Evolutionary conservation across 2,888 invertebrate genomes (phyloP).

Genomic region (Amphipoea oculea): DNA sequence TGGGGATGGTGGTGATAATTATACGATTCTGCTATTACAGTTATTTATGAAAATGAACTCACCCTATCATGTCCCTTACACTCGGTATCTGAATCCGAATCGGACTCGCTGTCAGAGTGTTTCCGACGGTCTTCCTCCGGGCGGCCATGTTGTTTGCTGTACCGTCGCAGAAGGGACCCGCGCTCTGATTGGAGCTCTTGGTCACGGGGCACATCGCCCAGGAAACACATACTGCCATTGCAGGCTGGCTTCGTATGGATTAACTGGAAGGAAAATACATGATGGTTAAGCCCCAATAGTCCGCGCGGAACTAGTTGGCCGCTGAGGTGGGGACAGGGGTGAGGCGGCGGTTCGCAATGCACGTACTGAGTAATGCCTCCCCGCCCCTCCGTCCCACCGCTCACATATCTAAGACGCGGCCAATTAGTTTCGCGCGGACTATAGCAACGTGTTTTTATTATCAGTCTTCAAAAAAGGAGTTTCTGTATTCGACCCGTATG

Average conservation of each 20-base stretch:
- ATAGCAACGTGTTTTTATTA: no score
- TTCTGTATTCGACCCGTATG: no score
- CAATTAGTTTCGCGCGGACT: no score
- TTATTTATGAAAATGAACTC: slow-evolving; percentile 62
- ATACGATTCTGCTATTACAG: not conserved
- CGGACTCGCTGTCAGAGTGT: slow-evolving; percentile 85
- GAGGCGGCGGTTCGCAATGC: no score
- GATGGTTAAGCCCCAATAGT: not conserved
- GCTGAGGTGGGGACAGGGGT: no score
- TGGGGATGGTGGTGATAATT: not conserved
- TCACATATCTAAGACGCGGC: no score
- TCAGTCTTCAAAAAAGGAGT: no score
- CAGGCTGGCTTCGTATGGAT: slow-evolving; percentile 82
- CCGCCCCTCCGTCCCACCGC: no score
- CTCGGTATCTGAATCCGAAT: slow-evolving; percentile 91
- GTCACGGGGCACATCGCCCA: slow-evolving; percentile 73
- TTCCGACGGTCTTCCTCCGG: slow-evolving; percentile 85
- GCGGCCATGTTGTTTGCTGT: slow-evolving; percentile 88
- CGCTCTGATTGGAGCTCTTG: slow-evolving; percentile 68
- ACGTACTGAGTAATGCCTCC: no score
- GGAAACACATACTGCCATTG: slow-evolving; percentile 82
- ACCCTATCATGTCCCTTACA: slow-evolving; percentile 89
- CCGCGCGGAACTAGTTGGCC: no score
- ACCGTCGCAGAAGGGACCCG: slow-evolving; percentile 74
- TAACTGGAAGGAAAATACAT: slow-evolving; percentile 71